Evolutionary conservation across 1,140 invertebrate genomes (phyloP), one percentile per base, ranked within the genome.

Genomic region (Musca vetustissima): DNA sequence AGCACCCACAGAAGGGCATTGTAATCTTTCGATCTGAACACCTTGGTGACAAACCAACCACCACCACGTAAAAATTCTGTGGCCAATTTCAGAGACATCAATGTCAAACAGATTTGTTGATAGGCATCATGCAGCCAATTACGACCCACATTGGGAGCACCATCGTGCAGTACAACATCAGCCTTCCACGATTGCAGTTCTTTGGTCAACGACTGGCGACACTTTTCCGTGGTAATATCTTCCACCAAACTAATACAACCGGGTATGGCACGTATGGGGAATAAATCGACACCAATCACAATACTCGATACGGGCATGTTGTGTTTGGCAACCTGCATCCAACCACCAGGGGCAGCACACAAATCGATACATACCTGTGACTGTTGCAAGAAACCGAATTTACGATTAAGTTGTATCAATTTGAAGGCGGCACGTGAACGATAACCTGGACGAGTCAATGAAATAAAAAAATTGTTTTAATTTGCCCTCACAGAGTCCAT

Each of bases 291-390:
- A 71, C 96, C 95, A 66, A 99, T 87, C 6, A 99, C 93, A 50
- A 99, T 85, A 79, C 95, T 97, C 0, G 97, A 98, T 0, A 98
- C 88, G 0, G 98, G 97, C 94, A 99, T 99, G 83, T 98, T 96
- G 81, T 99, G 91, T 76, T 93, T 91, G 50, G 97, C 97, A n/a
- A 99, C 98, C 86, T 99, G 98, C 89, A 99, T 95, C 98, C 98
- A 99, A 76, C 98, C 98, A 82, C 98, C 98, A 8, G 98, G 98
- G 8, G 98, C 98, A 19, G 98, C 98, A 85, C 98, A 99, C 48
- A 99, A 85, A 89, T 99, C 98, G 71, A 99, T 89, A 72, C 96
- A 93, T 86, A 99, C 95, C 87, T 94, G 87, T 11, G 96, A 95
- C 76, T 92, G 93, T 87, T 99, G 95, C 1, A 99, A 84, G 85